These are phyloP conservation scores for Phaedon cochleariae DNA, from an alignment of 2,888 invertebrate species.

Conservation along the genomic window DNA sequence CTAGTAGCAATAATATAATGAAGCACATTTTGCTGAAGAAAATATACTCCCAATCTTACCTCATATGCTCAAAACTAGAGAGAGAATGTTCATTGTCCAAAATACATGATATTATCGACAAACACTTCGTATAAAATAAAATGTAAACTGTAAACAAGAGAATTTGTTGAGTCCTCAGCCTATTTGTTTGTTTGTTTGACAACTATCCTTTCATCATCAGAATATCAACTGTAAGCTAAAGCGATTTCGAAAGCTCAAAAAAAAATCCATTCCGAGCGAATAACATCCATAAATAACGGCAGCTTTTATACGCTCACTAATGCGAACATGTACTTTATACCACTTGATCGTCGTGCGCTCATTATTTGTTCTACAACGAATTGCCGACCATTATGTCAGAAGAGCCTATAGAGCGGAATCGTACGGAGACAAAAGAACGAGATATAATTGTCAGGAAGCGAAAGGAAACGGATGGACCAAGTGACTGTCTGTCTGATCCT, in stretches of 20 bases:
- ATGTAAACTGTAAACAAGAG: too few species aligned
- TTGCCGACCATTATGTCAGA: conserved; percentile 43
- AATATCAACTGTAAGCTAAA: neutral
- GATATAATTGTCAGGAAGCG: conserved; percentile 54
- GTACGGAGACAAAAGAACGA: conserved; percentile 50
- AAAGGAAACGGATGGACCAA: conserved; percentile 49
- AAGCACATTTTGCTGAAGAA: too few species aligned
- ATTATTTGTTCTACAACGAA: conserved; percentile 47
- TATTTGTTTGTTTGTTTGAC: too few species aligned
- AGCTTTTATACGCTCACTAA: conserved; percentile 37
- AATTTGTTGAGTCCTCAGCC: too few species aligned
- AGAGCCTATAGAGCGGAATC: conserved; percentile 45
- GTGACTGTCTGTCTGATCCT: conserved; percentile 51
- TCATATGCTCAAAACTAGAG: too few species aligned
- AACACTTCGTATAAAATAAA: too few species aligned
- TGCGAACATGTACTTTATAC: conserved; percentile 41
- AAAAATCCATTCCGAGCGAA: conserved; percentile 12
- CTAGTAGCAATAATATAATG: too few species aligned
- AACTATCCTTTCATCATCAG: neutral
- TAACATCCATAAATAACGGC: conserved; percentile 35
- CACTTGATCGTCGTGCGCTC: conserved; percentile 43
- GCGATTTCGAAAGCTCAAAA: neutral
- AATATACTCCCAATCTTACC: too few species aligned
- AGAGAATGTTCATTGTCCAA: too few species aligned
- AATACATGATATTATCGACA: too few species aligned